phyloP scores from a whole-genome alignment of 64 coral and sea anemone species.

The Pachyseris speciosa region DNA sequence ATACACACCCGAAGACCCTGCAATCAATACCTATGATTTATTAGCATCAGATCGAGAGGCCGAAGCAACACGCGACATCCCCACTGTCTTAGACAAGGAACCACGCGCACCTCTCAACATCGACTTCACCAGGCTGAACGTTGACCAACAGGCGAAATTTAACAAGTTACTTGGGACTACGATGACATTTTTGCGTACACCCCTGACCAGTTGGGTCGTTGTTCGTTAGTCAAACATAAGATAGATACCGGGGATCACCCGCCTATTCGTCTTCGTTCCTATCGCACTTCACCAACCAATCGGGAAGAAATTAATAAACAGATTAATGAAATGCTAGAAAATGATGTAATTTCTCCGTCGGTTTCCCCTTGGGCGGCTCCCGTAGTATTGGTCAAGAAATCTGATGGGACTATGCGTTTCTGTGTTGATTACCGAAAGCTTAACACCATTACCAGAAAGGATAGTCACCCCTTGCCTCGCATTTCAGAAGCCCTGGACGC shows the following conservation, averaged over 20 bases:
- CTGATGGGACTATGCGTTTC: no score
- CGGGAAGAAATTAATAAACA: slow-evolving; percentile 22
- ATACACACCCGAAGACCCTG: background rate
- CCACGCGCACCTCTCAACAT: background rate
- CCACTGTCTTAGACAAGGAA: background rate
- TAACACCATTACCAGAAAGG: no score
- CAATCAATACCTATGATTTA: slow-evolving; percentile 7
- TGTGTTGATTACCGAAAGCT: no score
- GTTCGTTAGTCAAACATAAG: slow-evolving; percentile 2
- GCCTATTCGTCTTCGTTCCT: no score
- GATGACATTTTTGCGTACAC: background rate
- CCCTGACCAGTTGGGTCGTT: background rate
- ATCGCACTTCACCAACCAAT: slow-evolving; percentile 8
- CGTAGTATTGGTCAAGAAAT: no score
- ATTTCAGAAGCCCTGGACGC: background rate
- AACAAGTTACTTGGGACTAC: background rate
- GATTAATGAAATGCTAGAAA: slow-evolving; percentile 6
- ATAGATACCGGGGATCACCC: background rate
- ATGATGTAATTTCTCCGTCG: no score
- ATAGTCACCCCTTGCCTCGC: no score
- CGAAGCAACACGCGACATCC: background rate
- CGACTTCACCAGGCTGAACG: background rate
- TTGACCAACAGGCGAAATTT: background rate
- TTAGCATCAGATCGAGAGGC: background rate
- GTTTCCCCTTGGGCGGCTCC: background rate